Evolutionary conservation across 2,888 invertebrate species (phyloP).

Genomic region (Ypsolopha scabrella): DNA sequence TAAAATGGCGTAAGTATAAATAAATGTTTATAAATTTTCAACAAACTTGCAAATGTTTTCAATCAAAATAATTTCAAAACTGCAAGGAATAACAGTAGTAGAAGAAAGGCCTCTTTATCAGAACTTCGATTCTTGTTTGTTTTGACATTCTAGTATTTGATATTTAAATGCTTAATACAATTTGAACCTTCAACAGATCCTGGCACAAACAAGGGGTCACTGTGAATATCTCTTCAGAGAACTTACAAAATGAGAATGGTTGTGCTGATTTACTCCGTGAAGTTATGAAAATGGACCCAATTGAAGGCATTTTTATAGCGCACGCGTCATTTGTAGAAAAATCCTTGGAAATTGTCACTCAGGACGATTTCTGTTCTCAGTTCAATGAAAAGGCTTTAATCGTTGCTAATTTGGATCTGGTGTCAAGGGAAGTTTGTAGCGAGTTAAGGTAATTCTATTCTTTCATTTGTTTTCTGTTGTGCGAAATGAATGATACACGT

Average conservation of each 20-base stretch:
- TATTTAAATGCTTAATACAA: no score
- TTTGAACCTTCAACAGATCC: constrained; percentile 17
- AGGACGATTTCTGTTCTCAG: constrained; percentile 17
- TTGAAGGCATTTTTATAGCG: constrained; percentile 28
- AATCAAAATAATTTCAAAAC: neutral
- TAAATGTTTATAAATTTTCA: neutral
- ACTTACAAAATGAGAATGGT: constrained; percentile 21
- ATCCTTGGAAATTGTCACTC: constrained; percentile 14
- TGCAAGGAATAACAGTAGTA: neutral
- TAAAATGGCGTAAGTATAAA: constrained; percentile 26
- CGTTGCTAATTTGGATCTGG: constrained; percentile 28
- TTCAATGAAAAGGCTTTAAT: constrained; percentile 22
- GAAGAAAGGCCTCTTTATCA: no score
- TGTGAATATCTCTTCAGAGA: constrained; percentile 19
- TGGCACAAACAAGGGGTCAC: constrained; percentile 24
- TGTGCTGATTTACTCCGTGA: constrained; percentile 23
- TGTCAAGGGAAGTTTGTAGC: constrained; percentile 23
- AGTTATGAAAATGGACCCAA: constrained; percentile 21
- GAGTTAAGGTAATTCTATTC: constrained; percentile 22
- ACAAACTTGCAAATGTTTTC: neutral
- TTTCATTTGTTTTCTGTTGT: no score
- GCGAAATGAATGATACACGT: no score
- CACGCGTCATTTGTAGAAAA: constrained; percentile 11
- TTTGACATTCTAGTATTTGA: no score
- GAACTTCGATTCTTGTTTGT: no score